phyloP scores from a whole-genome alignment of 2,888 invertebrate genomes.

The Yponomeuta plumbellus region DNA sequence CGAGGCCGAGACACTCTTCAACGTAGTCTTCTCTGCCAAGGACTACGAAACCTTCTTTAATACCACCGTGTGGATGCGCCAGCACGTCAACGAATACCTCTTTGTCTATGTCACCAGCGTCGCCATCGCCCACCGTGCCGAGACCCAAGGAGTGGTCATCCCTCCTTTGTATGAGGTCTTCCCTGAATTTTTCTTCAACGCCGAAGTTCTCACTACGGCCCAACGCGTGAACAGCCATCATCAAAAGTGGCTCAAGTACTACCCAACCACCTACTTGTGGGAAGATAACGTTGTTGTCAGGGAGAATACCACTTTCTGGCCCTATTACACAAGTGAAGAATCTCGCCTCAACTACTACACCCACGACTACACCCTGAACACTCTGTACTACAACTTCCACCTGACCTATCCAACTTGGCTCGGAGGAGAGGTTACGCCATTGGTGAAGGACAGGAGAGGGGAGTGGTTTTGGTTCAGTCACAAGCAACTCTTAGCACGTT shows the following conservation, averaged over 20 bases:
- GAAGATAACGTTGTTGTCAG: slow-evolving; percentile 74
- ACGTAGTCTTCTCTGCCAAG: slow-evolving; percentile 81
- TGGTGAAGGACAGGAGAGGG: slow-evolving; percentile 77
- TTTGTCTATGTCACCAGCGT: slow-evolving; percentile 80
- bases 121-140: slow-evolving; percentile 78
- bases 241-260: slow-evolving; percentile 41
- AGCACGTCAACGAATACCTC: slow-evolving; percentile 81
- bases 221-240: slow-evolving; percentile 74
- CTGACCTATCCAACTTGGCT: slow-evolving; percentile 81
- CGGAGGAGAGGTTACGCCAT: slow-evolving; percentile 67
- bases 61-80: slow-evolving; percentile 81
- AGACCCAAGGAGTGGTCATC: slow-evolving; percentile 79
- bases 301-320: slow-evolving; percentile 79
- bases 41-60: slow-evolving; percentile 82
- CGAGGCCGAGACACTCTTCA: slow-evolving; percentile 80
- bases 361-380: slow-evolving; percentile 82
- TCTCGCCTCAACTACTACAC: slow-evolving; percentile 81
- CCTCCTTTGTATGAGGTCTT: slow-evolving; percentile 84
- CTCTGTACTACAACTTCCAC: slow-evolving; percentile 79
- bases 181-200: slow-evolving; percentile 83
- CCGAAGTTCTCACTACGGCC: slow-evolving; percentile 80
- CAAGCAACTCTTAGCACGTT: slow-evolving; percentile 82
- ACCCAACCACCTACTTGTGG: slow-evolving; percentile 50
- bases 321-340: slow-evolving; percentile 71
- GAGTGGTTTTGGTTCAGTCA: slow-evolving; percentile 80